Evolutionary conservation across 2,888 invertebrate species (phyloP).

Genomic region (Pristionchus exspectatus): DNA sequence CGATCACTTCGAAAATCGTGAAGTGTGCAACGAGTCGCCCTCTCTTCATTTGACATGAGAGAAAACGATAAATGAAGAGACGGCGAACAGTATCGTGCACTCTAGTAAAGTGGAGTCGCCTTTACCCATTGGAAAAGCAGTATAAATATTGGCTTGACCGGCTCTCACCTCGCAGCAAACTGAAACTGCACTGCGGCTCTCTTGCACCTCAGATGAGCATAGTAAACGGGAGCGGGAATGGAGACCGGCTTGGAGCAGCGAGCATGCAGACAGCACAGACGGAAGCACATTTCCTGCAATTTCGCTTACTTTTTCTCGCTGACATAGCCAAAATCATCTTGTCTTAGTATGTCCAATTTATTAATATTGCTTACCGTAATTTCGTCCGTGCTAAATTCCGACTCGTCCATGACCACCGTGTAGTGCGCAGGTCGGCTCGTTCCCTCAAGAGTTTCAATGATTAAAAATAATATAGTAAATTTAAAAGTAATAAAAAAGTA

Average conservation of each 20-base stretch:
- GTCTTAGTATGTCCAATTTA: neutral
- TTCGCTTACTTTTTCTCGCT: no score
- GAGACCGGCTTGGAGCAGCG: conserved; percentile 92
- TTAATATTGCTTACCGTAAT: conserved; percentile 85
- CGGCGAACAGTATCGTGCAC: no score
- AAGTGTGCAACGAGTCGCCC: no score
- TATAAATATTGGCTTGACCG: neutral
- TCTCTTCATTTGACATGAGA: no score
- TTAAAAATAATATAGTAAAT: neutral
- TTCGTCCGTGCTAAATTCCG: conserved; percentile 97
- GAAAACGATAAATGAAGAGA: no score
- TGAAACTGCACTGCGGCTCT: conserved; percentile 85
- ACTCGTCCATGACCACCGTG: conserved; percentile 99
- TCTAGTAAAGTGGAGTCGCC: no score
- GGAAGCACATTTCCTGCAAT: conserved; percentile 65
- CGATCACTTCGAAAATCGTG: neutral
- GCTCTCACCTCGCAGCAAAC: conserved; percentile 43
- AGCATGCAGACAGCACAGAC: conserved; percentile 63
- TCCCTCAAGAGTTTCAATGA: conserved; percentile 82
- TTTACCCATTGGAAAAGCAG: no score
- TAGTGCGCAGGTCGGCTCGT: conserved; percentile 99
- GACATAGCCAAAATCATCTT: no score
- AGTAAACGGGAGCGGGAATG: conserved; percentile 98
- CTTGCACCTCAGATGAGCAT: conserved; percentile 99
- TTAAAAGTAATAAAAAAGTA: neutral